These are phyloP conservation scores for Teleiodes luculella DNA, from an alignment of 2,888 invertebrate genomes.

Conservation along the genomic window DNA sequence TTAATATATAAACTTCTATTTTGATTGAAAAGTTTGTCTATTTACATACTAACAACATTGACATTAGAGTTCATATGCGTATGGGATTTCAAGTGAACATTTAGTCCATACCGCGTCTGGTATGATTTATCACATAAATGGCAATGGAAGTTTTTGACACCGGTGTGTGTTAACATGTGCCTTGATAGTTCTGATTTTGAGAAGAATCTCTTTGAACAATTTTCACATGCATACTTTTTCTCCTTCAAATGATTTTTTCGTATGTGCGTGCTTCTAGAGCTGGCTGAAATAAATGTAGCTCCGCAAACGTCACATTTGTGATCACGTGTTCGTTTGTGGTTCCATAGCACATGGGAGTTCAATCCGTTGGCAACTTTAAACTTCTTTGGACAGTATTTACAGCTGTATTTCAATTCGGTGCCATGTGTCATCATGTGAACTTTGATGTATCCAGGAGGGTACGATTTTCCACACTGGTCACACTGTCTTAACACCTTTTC, in stretches of 20 bases:
- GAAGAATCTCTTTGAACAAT: conserved; percentile 66
- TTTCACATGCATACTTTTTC: conserved; percentile 69
- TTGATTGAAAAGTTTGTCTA: background rate
- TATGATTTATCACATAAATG: conserved; percentile 71
- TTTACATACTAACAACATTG: conserved; percentile 41
- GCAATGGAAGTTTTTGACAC: conserved; percentile 71
- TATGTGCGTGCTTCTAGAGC: conserved; percentile 66
- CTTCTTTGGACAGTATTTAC: conserved; percentile 69
- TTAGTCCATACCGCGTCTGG: conserved; percentile 69
- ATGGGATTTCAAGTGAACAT: conserved; percentile 71
- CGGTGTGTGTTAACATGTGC: conserved; percentile 68
- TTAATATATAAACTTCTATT: too few species aligned
- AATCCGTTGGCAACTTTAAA: conserved; percentile 71
- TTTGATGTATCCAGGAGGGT: conserved; percentile 66
- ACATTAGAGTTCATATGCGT: conserved; percentile 31
- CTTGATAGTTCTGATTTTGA: conserved; percentile 67
- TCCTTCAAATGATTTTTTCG: conserved; percentile 71
- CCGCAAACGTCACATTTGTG: conserved; percentile 71
- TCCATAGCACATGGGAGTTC: conserved; percentile 69
- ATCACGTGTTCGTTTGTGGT: conserved; percentile 66
- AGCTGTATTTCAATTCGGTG: conserved; percentile 57
- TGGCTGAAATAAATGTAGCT: conserved; percentile 68
- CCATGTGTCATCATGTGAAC: conserved; percentile 72
- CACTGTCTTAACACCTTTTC: conserved; percentile 57
- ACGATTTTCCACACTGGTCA: conserved; percentile 73